phyloP scores from a whole-genome alignment of 2,113 vertebrate species.

The Brachionichthys hirsutus region DNA sequence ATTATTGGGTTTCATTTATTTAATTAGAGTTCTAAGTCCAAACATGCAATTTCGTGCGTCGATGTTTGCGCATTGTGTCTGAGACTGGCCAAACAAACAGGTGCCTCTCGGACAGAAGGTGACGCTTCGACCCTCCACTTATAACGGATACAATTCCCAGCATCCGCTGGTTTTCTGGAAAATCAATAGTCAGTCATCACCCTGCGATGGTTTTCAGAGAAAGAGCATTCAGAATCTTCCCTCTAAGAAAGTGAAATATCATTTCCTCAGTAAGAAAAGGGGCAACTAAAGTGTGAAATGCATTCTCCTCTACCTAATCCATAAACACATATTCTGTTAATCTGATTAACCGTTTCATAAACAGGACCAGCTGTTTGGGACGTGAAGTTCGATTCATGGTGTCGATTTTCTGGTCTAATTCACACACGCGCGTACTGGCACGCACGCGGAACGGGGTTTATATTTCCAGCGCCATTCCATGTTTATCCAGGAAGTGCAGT shows the following conservation, averaged over 20 bases:
- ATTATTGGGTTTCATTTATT: neutral
- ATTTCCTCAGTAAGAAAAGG: neutral
- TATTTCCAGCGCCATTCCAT: constrained; percentile 68
- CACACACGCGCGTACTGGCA: constrained; percentile 36
- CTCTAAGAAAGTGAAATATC: neutral
- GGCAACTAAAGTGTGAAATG: neutral
- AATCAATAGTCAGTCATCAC: neutral
- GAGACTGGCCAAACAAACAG: constrained; percentile 23
- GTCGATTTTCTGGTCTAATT: constrained; percentile 48
- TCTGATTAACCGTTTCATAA: constrained; percentile 3
- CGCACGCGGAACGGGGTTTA: constrained; percentile 48
- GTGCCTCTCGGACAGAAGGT: constrained; percentile 39
- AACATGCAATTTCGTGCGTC: too few relatives aligned
- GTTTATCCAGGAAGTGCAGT: constrained; percentile 70
- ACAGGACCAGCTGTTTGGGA: constrained; percentile 22
- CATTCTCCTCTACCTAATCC: neutral
- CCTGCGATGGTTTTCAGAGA: too few relatives aligned
- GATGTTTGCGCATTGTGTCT: too few relatives aligned
- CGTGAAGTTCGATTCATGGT: constrained; percentile 11
- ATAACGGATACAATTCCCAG: too few relatives aligned
- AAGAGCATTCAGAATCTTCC: too few relatives aligned
- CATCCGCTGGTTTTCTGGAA: too few relatives aligned
- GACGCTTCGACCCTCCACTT: too few relatives aligned
- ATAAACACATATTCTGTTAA: constrained; percentile 3
- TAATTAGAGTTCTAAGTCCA: constrained; percentile 34